Conservation (phyloP, 2,888 invertebrate genomes). For the Aporophyla lueneburgensis region DNA sequence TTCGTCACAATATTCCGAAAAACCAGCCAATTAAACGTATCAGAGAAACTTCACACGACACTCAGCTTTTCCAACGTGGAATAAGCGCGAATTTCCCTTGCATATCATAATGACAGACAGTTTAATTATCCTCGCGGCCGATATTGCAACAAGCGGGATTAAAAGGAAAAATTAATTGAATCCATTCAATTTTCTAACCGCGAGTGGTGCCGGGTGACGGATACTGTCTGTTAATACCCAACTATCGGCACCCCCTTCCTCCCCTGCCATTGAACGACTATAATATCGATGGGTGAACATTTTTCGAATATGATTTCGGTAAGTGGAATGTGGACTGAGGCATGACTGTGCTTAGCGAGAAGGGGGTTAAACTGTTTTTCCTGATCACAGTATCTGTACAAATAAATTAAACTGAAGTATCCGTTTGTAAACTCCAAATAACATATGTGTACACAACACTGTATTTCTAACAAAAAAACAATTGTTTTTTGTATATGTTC, state of each 20-base stretch:
- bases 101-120: slow-evolving; percentile 67
- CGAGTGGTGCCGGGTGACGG: slow-evolving; percentile 77
- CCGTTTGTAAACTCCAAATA: too few relatives aligned
- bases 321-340: slow-evolving; percentile 46
- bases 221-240: slow-evolving; percentile 85
- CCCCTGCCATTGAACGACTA: slow-evolving; percentile 55
- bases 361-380: neutral
- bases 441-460: too few relatives aligned
- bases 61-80: slow-evolving; percentile 15
- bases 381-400: neutral
- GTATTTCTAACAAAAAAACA: too few relatives aligned
- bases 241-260: slow-evolving; percentile 74
- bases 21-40: slow-evolving; percentile 46
- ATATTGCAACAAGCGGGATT: slow-evolving; percentile 74
- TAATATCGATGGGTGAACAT: slow-evolving; percentile 55
- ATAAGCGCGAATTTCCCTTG: slow-evolving; percentile 59
- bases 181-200: slow-evolving; percentile 83
- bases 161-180: slow-evolving; percentile 85
- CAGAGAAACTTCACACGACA: slow-evolving; percentile 25
- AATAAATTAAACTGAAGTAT: too few relatives aligned
- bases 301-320: slow-evolving; percentile 55
- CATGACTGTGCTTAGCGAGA: slow-evolving; percentile 3
- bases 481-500: too few relatives aligned
- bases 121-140: slow-evolving; percentile 68
- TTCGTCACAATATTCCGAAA: slow-evolving; percentile 51